A percentile compares a stretch with the other conserved stretches of the same genome.
These are phyloP conservation scores for Aurelia coerulea DNA, from an alignment of 30 jellyfish, hydroid and myxozoan genomes.

Conservation along the genomic window DNA sequence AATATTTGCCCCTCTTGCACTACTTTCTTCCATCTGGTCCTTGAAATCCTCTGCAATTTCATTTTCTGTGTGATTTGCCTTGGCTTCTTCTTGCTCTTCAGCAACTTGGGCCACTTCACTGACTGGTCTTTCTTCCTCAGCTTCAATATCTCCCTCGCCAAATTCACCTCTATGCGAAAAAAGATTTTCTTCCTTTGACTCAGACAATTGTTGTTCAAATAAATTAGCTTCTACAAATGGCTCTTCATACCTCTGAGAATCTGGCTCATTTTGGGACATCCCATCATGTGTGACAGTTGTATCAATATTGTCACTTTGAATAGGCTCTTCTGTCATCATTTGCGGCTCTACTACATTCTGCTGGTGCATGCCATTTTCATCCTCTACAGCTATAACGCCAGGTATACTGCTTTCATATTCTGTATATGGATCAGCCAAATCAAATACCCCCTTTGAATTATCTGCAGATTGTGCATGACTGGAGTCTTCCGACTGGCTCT, in stretches of 20 bases:
- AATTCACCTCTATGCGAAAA: not conserved
- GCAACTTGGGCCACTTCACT: not conserved
- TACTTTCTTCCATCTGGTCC: slow-evolving; percentile 1
- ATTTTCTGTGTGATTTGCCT: slow-evolving; percentile 9
- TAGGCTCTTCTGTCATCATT: not conserved
- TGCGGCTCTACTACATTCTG: too few species aligned
- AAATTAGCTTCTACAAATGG: too few species aligned
- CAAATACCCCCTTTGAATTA: not conserved
- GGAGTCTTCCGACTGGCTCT: too few species aligned
- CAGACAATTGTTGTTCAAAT: too few species aligned
- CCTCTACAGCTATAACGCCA: slow-evolving; percentile 7
- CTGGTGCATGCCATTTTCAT: not conserved
- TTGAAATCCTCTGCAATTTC: not conserved
- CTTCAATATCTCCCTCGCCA: not conserved
- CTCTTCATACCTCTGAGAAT: too few species aligned
- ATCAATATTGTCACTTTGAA: too few species aligned
- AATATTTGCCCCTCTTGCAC: not conserved
- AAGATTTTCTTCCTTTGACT: too few species aligned
- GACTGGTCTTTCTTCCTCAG: not conserved
- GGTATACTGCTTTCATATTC: slow-evolving; percentile 40
- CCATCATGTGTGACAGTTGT: too few species aligned
- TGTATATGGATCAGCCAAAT: slow-evolving; percentile 8
- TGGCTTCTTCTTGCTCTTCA: not conserved
- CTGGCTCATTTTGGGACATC: too few species aligned
- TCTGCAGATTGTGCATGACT: too few species aligned